phyloP scores from a whole-genome alignment of 2,888 invertebrate species.

The Cetonia aurata region DNA sequence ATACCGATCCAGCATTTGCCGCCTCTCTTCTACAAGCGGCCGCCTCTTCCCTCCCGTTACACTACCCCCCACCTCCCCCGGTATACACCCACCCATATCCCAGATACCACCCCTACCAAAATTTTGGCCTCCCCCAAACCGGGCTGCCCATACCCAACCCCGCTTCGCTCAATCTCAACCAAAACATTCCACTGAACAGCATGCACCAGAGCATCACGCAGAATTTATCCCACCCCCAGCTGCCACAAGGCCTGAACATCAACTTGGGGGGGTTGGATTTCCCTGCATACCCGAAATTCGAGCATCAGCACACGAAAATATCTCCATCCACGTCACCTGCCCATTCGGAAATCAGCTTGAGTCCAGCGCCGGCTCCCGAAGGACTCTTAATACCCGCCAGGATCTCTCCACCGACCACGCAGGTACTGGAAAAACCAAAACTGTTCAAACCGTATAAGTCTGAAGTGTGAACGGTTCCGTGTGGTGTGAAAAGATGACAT shows the following conservation, averaged over 20 bases:
- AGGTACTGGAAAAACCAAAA: conserved; percentile 70
- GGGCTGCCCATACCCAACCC: conserved; percentile 66
- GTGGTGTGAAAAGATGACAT: not conserved
- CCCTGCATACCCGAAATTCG: conserved; percentile 51
- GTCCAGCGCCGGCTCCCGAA: conserved; percentile 63
- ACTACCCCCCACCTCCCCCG: conserved; percentile 70
- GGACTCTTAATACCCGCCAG: conserved; percentile 61
- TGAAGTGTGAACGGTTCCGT: conserved; percentile 62
- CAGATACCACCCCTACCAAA: conserved; percentile 69
- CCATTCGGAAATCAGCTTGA: conserved; percentile 64
- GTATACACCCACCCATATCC: conserved; percentile 71
- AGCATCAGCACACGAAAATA: conserved; percentile 44
- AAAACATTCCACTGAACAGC: conserved; percentile 56
- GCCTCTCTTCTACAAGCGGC: conserved; percentile 93
- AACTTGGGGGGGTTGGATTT: conserved; percentile 60
- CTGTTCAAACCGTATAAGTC: conserved; percentile 84
- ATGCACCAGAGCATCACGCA: conserved; percentile 65
- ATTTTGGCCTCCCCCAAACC: conserved; percentile 67
- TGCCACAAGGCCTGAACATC: conserved; percentile 57
- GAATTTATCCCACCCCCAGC: conserved; percentile 58
- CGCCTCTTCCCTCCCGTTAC: conserved; percentile 74
- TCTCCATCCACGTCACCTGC: conserved; percentile 62
- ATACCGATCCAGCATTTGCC: conserved; percentile 93
- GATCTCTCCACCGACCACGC: conserved; percentile 60
- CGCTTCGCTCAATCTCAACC: conserved; percentile 54